phyloP scores from a whole-genome alignment of 37 sponge, comb jelly and placozoan species.

The Cliona cf. orientalis region DNA sequence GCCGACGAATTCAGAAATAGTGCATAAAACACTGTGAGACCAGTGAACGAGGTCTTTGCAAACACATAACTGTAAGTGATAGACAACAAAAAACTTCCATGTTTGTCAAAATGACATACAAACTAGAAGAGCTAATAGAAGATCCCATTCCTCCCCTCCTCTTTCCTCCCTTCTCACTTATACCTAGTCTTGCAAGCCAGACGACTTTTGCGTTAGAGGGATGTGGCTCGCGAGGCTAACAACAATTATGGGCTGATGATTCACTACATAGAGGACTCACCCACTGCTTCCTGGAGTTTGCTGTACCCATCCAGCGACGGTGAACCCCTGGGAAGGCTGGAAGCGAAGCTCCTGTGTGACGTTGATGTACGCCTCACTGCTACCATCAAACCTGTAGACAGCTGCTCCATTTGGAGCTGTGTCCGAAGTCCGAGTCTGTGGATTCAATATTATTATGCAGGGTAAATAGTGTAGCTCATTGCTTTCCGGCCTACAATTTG shows the following conservation, averaged over 20 bases:
- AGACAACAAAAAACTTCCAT: neutral
- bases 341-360: neutral
- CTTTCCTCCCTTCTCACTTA: neutral
- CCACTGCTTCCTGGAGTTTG: slow-evolving; percentile 65
- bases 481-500: too few relatives aligned
- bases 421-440: neutral
- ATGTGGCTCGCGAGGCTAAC: too few relatives aligned
- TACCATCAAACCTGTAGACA: slow-evolving; percentile 52
- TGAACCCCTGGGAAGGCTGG: slow-evolving; percentile 54
- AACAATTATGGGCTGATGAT: too few relatives aligned
- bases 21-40: slow-evolving; percentile 48
- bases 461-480: too few relatives aligned
- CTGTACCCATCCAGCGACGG: slow-evolving; percentile 63
- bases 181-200: neutral
- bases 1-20: slow-evolving; percentile 36
- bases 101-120: neutral
- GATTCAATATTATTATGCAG: too few relatives aligned
- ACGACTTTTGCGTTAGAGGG: neutral
- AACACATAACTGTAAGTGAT: slow-evolving; percentile 62
- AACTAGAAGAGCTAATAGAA: neutral
- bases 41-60: slow-evolving; percentile 70
- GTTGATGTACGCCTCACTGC: slow-evolving; percentile 34
- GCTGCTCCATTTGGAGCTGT: neutral
- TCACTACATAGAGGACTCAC: slow-evolving; percentile 21
- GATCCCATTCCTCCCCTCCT: neutral